Conservation (phyloP, 2,888 invertebrate genomes). For the Hemithea aestivaria region DNA sequence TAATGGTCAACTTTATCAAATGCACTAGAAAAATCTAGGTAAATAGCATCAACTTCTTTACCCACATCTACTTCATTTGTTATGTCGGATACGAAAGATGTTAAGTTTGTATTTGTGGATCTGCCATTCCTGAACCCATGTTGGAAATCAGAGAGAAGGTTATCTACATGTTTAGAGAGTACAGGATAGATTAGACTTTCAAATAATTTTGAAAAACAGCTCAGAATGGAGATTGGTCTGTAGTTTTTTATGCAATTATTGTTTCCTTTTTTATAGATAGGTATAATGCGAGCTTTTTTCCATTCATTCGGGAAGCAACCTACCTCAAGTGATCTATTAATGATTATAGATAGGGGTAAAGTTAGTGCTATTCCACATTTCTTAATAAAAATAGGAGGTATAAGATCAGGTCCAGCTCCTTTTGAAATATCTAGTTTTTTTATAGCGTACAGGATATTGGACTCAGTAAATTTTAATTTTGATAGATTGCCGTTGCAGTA, state of each 20-base stretch:
- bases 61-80: not conserved
- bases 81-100: not conserved
- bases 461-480: no score
- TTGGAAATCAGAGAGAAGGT: not conserved
- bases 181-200: not conserved
- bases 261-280: slow-evolving; percentile 5
- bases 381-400: slow-evolving; percentile 3
- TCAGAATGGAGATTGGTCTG: slow-evolving; percentile 6
- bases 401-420: slow-evolving; percentile 9
- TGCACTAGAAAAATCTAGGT: slow-evolving; percentile 4
- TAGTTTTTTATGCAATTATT: slow-evolving; percentile 1
- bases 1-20: slow-evolving; percentile 6
- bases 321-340: not conserved
- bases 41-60: slow-evolving; percentile 1
- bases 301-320: slow-evolving; percentile 4
- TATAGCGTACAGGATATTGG: not conserved
- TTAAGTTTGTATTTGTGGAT: not conserved
- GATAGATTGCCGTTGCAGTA: no score
- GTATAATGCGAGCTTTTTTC: slow-evolving; percentile 3
- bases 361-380: no score
- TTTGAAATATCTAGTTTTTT: slow-evolving; percentile 5
- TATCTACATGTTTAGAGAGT: not conserved
- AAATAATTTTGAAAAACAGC: not conserved
- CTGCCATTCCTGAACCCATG: not conserved
- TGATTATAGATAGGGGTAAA: slow-evolving; percentile 1